These are phyloP conservation scores for Sclerurus mexicanus DNA, from an alignment of 2,113 vertebrate species.

Conservation along the genomic window DNA sequence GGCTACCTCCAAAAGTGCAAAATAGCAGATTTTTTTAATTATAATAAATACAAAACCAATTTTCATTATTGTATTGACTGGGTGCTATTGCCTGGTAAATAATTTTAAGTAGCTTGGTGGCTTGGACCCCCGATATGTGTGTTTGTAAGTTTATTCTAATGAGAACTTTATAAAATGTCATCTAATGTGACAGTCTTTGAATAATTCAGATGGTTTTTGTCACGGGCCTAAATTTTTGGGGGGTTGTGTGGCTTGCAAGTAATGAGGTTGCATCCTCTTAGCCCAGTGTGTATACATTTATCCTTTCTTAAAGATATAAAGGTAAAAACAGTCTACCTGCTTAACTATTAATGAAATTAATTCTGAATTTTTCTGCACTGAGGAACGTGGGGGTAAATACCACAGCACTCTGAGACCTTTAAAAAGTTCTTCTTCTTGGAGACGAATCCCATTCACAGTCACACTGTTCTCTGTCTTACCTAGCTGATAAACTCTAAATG, in stretches of 20 bases:
- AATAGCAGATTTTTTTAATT: not conserved
- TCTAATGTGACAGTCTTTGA: not conserved
- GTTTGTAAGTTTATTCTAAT: not conserved
- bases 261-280: not conserved
- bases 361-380: not conserved
- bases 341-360: not conserved
- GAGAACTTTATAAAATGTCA: not conserved
- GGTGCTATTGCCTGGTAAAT: not conserved
- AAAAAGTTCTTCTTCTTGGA: not conserved
- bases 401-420: not conserved
- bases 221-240: not conserved
- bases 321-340: not conserved
- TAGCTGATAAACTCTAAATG: not conserved
- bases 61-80: not conserved
- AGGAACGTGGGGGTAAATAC: not conserved
- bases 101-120: not conserved
- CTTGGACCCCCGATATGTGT: not conserved
- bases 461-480: not conserved
- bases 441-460: not conserved
- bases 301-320: not conserved
- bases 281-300: not conserved
- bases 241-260: not conserved
- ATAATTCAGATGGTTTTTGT: not conserved
- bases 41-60: fast-evolving
- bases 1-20: not conserved